These are phyloP conservation scores for Agrilus mali DNA, from an alignment of 2,888 invertebrate species.

Conservation along the genomic window DNA sequence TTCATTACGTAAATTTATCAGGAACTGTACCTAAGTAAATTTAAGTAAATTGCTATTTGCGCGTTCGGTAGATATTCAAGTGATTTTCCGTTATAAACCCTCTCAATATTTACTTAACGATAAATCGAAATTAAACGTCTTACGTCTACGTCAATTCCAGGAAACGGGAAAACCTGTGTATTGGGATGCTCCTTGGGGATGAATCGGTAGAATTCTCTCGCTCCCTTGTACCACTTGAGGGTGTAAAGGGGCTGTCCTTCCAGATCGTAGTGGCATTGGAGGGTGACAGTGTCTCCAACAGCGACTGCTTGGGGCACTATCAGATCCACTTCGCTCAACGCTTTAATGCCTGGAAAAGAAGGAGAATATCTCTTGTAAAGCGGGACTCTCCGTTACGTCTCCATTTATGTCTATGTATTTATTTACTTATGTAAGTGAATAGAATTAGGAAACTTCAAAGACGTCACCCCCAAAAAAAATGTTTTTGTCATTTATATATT, in stretches of 20 bases:
- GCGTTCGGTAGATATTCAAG: too few relatives aligned
- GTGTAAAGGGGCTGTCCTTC: slow-evolving; percentile 63
- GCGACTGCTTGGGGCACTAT: slow-evolving; percentile 59
- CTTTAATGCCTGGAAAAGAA: slow-evolving; percentile 38
- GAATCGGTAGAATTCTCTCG: slow-evolving; percentile 66
- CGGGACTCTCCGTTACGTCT: neutral
- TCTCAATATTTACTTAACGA: too few relatives aligned
- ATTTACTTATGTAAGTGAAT: neutral
- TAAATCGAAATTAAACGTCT: slow-evolving; percentile 32
- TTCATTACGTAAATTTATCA: too few relatives aligned
- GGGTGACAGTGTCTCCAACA: slow-evolving; percentile 58
- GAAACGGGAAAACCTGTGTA: slow-evolving; percentile 57
- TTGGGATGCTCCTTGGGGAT: slow-evolving; percentile 68
- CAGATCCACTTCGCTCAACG: slow-evolving; percentile 56
- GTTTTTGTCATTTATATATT: too few relatives aligned
- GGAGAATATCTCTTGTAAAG: slow-evolving; percentile 3
- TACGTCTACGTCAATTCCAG: slow-evolving; percentile 60
- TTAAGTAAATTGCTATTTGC: too few relatives aligned
- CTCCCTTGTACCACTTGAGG: slow-evolving; percentile 71
- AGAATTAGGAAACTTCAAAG: neutral
- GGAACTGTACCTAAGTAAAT: too few relatives aligned
- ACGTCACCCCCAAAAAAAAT: too few relatives aligned
- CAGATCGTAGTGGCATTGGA: slow-evolving; percentile 64
- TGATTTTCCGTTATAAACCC: too few relatives aligned
- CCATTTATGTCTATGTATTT: too few relatives aligned